Base-by-base conservation (phyloP, 2,113 vertebrate genomes). In the Patagioenas fasciata region DNA sequence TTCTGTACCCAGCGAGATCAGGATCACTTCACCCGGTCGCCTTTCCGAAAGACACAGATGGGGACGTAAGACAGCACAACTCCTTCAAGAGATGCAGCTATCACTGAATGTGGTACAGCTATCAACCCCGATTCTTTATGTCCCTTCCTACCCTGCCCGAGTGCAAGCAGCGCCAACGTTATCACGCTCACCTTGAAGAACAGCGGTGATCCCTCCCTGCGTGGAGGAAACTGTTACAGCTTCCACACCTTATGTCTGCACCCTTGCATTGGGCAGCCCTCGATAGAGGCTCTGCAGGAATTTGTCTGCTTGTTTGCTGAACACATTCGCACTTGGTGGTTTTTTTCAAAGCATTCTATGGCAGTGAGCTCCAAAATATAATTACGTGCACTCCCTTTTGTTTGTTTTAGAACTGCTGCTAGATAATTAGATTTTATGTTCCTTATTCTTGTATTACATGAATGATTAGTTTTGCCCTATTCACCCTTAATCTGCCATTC, bases 181-280 rank as follows among this genome's bases (percentile, higher is more conserved):
- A 44, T 17, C 42, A 44, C 42, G 7, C 42, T 44, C 42, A 44
- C 42, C 42, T 44, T 44, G 42, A 17, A 44, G 42, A 44, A 44
- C 42, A 44, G 15, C 7, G 42, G 42, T 44, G 42, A 44, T 17
- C 42, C 42, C 42, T 16, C 42, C 15, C 42, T 44, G 42, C 15
- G 42, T 44, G 42, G 42, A 44, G 16, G 42, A 44, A 17, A 44
- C 42, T 44, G 15, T 44, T 17, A 44, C 16, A 20, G 1, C 32
- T 50, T 29, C 58, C 56, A 16, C 40, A 3, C 2, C 48, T 11
- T 15, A 0, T 2, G 28, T 3, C 58, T 2, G 0, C 31, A 8
- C 24, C n/a, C 1, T 32, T 25, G 56, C 25, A 0, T 17, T 5
- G 6, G 16, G 36, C 29, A 24, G 2, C 54, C 53, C 1, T 3